Evolutionary conservation across 2,113 vertebrate genomes (phyloP), one percentile per base, ranked within the genome.

Genomic region (Phalacrocorax carbo): DNA sequence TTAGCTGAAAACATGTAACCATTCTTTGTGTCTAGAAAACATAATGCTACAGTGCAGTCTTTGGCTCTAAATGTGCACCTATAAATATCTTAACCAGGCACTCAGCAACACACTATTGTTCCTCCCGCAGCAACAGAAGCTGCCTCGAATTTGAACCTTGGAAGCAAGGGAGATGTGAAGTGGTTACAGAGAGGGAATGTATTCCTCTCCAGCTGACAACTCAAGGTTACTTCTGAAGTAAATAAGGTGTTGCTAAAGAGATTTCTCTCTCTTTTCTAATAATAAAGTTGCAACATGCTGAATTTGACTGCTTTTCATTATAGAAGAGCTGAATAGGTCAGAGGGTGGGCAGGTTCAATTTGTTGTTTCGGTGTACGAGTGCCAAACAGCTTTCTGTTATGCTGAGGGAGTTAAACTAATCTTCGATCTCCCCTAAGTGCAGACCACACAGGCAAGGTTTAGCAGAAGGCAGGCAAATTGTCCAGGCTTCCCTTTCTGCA

Each of bases 161-260:
- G 65, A 96, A 90, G 38, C 27, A 78, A 93, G 51, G 82, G 89
- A 93, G 93, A 94, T 83, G 55, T 68, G 69, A 91, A 92, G 73
- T 93, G 71, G 73, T 30, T 78, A 42, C 48, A 90, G 64, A 88
- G 66, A 64, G 30, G 46, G 18, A 89, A 40, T 3, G 3, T 81
- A 82, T 86, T 91, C 75, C 58, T 88, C 60, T 92, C 68, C 93
- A 95, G 71, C 84, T 93, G 94, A 94, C 85, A 94, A 16, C 62
- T 90, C 96, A 93, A 94, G 94, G 96, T 97, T 96, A 88, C 62
- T 94, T 88, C 92, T 78, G 91, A 94, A 82, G 88, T 88, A 97
- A 96, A 93, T 81, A 95, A 88, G 21, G 3, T 46, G 57, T 65
- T 83, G 84, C 84, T 91, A 76, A 95, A 95, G 75, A 88, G 82